These are phyloP conservation scores for Ceratina australensis DNA, from an alignment of 1,140 invertebrate species.

Conservation along the genomic window DNA sequence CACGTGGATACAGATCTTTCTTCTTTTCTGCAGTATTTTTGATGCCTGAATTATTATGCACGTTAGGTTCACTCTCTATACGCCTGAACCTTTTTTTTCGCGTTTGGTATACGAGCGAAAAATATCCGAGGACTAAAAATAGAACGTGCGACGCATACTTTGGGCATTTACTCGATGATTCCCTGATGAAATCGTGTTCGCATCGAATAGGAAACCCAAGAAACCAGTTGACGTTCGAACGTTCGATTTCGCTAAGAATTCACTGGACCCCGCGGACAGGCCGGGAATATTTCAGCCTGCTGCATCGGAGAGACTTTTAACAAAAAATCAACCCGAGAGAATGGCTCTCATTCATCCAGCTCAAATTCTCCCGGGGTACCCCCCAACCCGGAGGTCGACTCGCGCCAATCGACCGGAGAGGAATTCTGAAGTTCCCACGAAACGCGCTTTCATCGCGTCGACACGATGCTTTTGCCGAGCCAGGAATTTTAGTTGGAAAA, in stretches of 20 bases:
- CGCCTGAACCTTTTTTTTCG: too few relatives aligned
- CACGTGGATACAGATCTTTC: too few relatives aligned
- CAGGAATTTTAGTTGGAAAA: too few relatives aligned
- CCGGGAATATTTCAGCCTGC: slow-evolving; percentile 1
- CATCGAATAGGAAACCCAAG: neutral
- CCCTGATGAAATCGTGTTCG: slow-evolving; percentile 11
- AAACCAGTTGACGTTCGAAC: slow-evolving; percentile 1
- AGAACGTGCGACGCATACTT: neutral
- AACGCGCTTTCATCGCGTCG: slow-evolving; percentile 8
- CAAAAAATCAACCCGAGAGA: slow-evolving; percentile 16
- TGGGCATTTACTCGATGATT: neutral
- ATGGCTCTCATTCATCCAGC: slow-evolving; percentile 33
- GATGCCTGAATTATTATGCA: too few relatives aligned
- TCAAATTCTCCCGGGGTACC: slow-evolving; percentile 1
- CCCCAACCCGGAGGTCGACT: slow-evolving; percentile 39
- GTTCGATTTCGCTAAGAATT: neutral
- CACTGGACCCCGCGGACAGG: neutral
- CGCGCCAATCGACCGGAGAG: neutral
- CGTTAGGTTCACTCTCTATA: too few relatives aligned
- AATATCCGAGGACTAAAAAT: neutral
- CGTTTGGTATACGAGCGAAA: neutral
- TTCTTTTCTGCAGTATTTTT: too few relatives aligned
- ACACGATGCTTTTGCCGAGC: too few relatives aligned
- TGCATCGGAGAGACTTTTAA: neutral
- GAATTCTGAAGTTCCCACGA: slow-evolving; percentile 38